Evolutionary conservation across 2,888 invertebrate species (phyloP), one percentile per base, ranked within the genome.

Genomic region (Noctua comes): DNA sequence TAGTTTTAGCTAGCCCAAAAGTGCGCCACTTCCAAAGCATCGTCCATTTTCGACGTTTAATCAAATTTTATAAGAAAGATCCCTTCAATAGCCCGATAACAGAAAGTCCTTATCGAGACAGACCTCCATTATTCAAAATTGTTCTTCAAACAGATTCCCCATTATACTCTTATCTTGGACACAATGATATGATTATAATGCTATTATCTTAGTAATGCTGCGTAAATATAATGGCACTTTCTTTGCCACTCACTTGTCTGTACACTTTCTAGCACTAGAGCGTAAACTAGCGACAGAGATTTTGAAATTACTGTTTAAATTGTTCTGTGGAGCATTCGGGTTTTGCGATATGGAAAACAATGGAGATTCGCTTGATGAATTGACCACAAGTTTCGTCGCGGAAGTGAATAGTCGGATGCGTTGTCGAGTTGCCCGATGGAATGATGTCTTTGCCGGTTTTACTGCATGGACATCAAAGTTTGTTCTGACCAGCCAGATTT

Each of bases 211-310:
- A 66, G 81, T 86, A 80, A 85, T 77, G 79, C 79, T 64, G 72
- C 80, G 80, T 87, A 79, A 79, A 81, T 72, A 81, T 88, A 84
- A 88, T 86, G 73, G 73, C 81, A 80, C 87, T 88, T 88, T 88
- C 89, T 87, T 88, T 75, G 62, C 73, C 54, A 73, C 73, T 80
- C 40, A 68, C 74, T 77, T 73, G 24, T 43, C 43, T 66, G 66
- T 57, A 40, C 65, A 85, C 88, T 88, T 88, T 88, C 89, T 87
- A 88, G 70, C 74, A 75, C 73, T 79, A 70, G 68, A 76, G 70
- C 64, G 51, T 71, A 31, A 76, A 88, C 74, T 69, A 73, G 54
- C 68, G 27, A 59, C 21, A 73, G 74, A 59, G 64, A 71, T 64
- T 78, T 71, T 66, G 16, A 71, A 79, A 79, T 83, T 27, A 57